A percentile compares a stretch with the other conserved stretches of the same genome.
Conservation (phyloP, 2,113 vertebrate species). For the Sander vitreus region DNA sequence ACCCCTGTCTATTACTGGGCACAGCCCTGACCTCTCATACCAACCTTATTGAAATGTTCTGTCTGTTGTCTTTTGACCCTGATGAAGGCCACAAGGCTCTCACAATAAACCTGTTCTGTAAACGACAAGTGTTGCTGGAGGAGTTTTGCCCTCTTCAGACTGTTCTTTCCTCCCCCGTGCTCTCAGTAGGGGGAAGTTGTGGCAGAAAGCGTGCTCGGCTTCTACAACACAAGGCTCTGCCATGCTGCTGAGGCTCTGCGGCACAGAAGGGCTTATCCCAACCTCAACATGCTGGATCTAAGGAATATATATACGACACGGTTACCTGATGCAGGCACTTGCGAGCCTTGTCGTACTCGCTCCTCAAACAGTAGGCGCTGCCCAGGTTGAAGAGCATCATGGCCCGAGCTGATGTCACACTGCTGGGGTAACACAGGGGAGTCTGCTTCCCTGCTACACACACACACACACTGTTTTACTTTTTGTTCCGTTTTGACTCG, state of each 20-base stretch:
- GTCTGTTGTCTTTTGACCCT: too few species aligned
- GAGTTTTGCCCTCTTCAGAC: too few species aligned
- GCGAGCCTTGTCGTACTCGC: conserved; percentile 97
- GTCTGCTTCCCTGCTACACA: conserved; percentile 92
- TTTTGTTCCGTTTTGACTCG: background rate
- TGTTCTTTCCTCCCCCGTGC: background rate
- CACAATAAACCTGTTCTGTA: too few species aligned
- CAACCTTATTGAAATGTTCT: too few species aligned
- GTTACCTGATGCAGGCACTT: conserved; percentile 97
- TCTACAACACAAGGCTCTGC: background rate
- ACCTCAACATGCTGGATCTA: too few species aligned
- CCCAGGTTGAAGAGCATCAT: conserved; percentile 99
- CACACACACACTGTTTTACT: background rate
- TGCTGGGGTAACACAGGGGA: conserved; percentile 95
- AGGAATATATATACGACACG: too few species aligned
- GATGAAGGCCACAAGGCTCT: too few species aligned
- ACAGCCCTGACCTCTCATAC: too few species aligned
- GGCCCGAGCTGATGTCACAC: conserved; percentile 92
- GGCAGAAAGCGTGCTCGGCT: background rate
- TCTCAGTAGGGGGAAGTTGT: background rate
- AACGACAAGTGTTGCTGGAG: background rate
- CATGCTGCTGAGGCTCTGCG: too few species aligned
- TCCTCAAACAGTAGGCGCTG: conserved; percentile 96
- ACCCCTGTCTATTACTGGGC: too few species aligned
- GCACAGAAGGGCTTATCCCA: too few species aligned